Evolutionary conservation across 2,888 invertebrate genomes (phyloP).

Genomic region (Hydropsyche betteni): DNA sequence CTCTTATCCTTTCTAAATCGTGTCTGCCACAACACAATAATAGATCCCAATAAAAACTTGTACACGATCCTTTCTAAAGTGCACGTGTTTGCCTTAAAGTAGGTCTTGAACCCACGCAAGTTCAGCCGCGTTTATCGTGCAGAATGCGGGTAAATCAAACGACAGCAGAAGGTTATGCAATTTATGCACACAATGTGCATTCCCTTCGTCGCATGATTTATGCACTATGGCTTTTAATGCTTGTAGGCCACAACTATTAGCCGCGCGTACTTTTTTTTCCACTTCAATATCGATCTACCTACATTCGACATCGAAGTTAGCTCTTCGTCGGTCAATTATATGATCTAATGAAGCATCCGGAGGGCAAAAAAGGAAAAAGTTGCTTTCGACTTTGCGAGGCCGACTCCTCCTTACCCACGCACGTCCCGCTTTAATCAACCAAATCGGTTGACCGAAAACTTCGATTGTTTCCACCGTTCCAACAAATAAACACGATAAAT

Average conservation of each 20-base stretch:
- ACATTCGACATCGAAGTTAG: too few relatives aligned
- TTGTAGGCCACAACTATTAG: too few relatives aligned
- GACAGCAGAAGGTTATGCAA: slow-evolving; percentile 29
- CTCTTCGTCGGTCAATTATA: too few relatives aligned
- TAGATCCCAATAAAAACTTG: too few relatives aligned
- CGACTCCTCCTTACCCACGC: slow-evolving; percentile 18
- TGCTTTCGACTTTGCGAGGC: slow-evolving; percentile 1
- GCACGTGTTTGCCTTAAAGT: slow-evolving; percentile 18
- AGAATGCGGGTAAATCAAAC: slow-evolving; percentile 33
- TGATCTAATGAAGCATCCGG: not conserved
- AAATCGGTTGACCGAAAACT: slow-evolving; percentile 25
- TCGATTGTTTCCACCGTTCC: slow-evolving; percentile 39
- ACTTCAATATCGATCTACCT: too few relatives aligned
- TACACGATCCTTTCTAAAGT: slow-evolving; percentile 23
- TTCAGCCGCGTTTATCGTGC: slow-evolving; percentile 27
- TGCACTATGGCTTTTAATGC: not conserved
- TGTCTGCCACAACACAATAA: too few relatives aligned
- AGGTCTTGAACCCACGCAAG: slow-evolving; percentile 31
- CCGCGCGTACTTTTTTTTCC: too few relatives aligned
- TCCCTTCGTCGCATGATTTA: slow-evolving; percentile 33
- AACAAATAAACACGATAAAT: slow-evolving; percentile 28
- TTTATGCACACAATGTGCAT: slow-evolving; percentile 27
- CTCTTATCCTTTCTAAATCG: too few relatives aligned
- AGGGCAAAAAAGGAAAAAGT: not conserved
- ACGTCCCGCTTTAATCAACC: slow-evolving; percentile 35